Evolutionary conservation across 1,140 invertebrate species (phyloP).

Genomic region (Papilio helenus): DNA sequence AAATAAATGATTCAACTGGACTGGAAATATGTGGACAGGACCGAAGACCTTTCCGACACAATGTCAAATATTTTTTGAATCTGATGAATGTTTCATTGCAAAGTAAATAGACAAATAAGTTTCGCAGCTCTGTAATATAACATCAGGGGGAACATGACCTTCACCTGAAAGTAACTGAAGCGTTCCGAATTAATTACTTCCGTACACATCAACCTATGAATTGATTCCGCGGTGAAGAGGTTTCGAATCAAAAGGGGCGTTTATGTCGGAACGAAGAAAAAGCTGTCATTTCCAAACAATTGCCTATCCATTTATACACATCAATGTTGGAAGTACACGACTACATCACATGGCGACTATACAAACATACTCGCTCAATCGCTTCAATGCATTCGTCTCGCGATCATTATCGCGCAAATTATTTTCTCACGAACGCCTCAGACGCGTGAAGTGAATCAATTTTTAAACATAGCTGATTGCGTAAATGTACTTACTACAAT

Average conservation of each 20-base stretch:
- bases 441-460: constrained; percentile 37
- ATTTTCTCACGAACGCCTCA: constrained; percentile 33
- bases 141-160: neutral
- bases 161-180: neutral
- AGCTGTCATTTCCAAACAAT: too few species aligned
- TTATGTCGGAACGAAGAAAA: too few species aligned
- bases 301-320: too few species aligned
- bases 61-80: neutral
- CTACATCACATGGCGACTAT: neutral
- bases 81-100: constrained; percentile 10
- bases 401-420: constrained; percentile 35
- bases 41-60: neutral
- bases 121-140: neutral
- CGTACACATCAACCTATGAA: neutral
- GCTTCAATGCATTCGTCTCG: constrained; percentile 32
- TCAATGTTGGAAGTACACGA: neutral
- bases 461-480: constrained; percentile 10
- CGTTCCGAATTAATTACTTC: neutral
- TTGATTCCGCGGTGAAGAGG: neutral
- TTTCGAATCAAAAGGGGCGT: too few species aligned
- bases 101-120: constrained; percentile 12
- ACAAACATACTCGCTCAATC: neutral
- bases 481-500: neutral
- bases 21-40: constrained; percentile 20
- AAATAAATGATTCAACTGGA: constrained; percentile 29